phyloP scores from a whole-genome alignment of 2,888 invertebrate species.

The Clepsis dumicolana region DNA sequence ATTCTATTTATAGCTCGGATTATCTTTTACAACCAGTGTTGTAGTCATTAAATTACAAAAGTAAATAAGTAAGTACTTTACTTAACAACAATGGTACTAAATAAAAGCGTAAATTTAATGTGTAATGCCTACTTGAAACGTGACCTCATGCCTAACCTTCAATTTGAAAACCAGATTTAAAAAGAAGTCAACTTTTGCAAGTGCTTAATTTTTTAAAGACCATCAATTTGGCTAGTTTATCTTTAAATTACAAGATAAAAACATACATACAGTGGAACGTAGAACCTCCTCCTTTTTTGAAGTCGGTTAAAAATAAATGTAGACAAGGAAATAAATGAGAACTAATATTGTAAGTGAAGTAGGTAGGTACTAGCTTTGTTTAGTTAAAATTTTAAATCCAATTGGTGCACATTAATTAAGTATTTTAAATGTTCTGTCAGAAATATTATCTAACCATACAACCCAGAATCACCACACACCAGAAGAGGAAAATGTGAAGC shows the following conservation, averaged over 20 bases:
- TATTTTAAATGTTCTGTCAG: neutral
- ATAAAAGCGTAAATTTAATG: neutral
- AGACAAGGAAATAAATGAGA: slow-evolving; percentile 26
- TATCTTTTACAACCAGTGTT: slow-evolving; percentile 23
- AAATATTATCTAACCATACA: neutral
- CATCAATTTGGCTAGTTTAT: slow-evolving; percentile 21
- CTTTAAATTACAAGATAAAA: slow-evolving; percentile 24
- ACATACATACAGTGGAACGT: too few relatives aligned
- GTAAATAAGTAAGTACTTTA: neutral
- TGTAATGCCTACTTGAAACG: neutral
- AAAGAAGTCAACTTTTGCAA: slow-evolving; percentile 9
- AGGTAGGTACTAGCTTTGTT: neutral
- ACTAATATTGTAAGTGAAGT: neutral
- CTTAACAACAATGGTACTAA: neutral
- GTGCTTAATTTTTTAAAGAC: neutral
- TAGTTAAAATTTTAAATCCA: neutral
- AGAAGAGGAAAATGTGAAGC: too few relatives aligned
- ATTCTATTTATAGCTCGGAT: slow-evolving; percentile 31
- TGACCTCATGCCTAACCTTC: slow-evolving; percentile 1
- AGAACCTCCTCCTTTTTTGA: too few relatives aligned
- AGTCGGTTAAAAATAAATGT: slow-evolving; percentile 21
- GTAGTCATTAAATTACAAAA: slow-evolving; percentile 11
- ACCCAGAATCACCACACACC: too few relatives aligned
- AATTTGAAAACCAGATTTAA: slow-evolving; percentile 14
- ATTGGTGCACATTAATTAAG: neutral